Evolutionary conservation across 2,888 invertebrate genomes (phyloP), one percentile per base, ranked within the genome.

Genomic region (Plemyria rubiginata): DNA sequence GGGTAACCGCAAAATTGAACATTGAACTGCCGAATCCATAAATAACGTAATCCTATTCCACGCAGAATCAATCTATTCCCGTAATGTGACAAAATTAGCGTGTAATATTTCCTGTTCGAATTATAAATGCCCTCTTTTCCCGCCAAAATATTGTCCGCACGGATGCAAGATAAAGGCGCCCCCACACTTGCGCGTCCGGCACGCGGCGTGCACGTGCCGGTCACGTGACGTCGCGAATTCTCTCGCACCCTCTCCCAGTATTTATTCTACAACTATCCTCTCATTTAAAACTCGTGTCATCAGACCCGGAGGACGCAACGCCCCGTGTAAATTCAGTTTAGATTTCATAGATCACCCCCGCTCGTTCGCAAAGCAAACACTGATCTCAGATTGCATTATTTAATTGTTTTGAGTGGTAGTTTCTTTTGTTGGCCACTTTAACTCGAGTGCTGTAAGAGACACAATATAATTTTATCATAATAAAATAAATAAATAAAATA

Each of bases 91-190:
- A 82, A 92, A 92, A 92, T 92, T 92, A 91, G 92, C 91, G 91
- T 92, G 90, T 92, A 90, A 92, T 92, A 85, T 88, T 90, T 87
- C 90, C 89, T 86, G 84, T 85, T 83, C 77, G 84, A 87, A 89
- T 91, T 91, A 90, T 87, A 88, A 84, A 89, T 84, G 81, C 80
- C 83, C 85, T 77, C 73, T 80, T 85, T 85, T 81, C 77, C 75
- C 80, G 80, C 78, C 79, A 80, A 82, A 85, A 82, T 78, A 82
- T 82, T 82, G 81, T 78, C 70, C 70, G 68, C 56, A 32, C 60
- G 67, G 65, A 51, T 49, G 57, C 48, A 43, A 60, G 57, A 71
- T 62, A 67, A 70, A 72, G 67, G 67, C 60, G 65, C 61, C 68
- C 66, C 48, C 70, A 70, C 70, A 71, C 73, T 76, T 70, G 73